Percentiles rank a stretch among this genome's conserved stretches.
Evolutionary conservation across 2,113 vertebrate species (phyloP).

Genomic region (Neolamprologus sp.): DNA sequence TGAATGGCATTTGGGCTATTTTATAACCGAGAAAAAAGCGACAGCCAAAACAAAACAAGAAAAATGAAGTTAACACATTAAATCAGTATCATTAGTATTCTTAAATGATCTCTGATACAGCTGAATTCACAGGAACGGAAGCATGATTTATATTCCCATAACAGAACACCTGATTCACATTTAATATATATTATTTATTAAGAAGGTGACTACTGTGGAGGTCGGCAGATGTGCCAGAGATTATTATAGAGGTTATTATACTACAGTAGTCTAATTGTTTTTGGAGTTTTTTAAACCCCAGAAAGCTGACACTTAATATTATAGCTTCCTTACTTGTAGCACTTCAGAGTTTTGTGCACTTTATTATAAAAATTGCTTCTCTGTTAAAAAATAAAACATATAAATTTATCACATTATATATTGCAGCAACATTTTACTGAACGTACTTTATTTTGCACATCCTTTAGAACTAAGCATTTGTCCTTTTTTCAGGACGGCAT

Average conservation of each 20-base stretch:
- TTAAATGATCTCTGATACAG: not conserved
- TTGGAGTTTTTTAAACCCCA: not conserved
- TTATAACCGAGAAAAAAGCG: rapidly evolving
- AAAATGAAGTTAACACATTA: not conserved
- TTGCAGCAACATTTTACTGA: not conserved
- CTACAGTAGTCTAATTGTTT: not conserved
- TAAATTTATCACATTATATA: not conserved
- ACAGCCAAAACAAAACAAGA: not conserved
- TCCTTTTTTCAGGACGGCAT: constrained; percentile 27
- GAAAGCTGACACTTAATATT: rapidly evolving
- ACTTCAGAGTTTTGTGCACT: not conserved
- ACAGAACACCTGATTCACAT: not conserved
- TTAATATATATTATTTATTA: not conserved
- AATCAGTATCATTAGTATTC: rapidly evolving
- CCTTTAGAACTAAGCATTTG: not conserved
- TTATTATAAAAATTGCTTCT: not conserved
- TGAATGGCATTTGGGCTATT: not conserved
- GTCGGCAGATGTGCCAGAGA: not conserved
- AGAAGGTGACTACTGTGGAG: not conserved
- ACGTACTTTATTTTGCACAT: not conserved
- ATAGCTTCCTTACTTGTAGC: not conserved
- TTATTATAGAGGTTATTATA: not conserved
- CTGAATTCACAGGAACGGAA: rapidly evolving
- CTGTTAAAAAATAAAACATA: not conserved
- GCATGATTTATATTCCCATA: not conserved